A percentile compares a stretch with the other conserved stretches of the same genome.
Evolutionary conservation across 35 echinoderm and acorn worm genomes (phyloP).

Genomic region (Apostichopus japonicus): DNA sequence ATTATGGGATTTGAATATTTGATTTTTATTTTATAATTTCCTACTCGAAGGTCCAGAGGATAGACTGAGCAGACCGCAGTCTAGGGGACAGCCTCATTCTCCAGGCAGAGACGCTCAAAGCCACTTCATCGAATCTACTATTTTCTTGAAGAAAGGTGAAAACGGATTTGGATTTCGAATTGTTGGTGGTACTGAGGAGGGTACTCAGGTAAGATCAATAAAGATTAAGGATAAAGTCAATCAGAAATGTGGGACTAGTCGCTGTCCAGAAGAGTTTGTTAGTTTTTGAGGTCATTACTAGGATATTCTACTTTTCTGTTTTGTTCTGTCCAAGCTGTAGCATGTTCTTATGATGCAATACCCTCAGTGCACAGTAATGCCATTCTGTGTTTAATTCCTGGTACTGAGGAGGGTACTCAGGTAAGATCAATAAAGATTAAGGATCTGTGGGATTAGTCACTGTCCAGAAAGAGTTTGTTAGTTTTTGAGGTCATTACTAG

Average conservation of each 20-base stretch:
- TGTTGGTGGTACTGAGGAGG: constrained; percentile 90
- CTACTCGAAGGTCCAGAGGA: constrained; percentile 48
- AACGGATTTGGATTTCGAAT: constrained; percentile 96
- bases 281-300: too few relatives aligned
- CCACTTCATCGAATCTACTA: constrained; percentile 85
- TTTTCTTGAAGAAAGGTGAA: constrained; percentile 92
- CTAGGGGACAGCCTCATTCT: constrained; percentile 48
- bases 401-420: constrained; percentile 91
- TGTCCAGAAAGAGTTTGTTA: too few relatives aligned
- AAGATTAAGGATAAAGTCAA: neutral
- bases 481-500: too few relatives aligned
- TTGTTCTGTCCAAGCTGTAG: too few relatives aligned
- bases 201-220: constrained; percentile 76
- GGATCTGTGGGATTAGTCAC: too few relatives aligned
- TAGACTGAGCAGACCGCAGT: constrained; percentile 63
- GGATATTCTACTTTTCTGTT: too few relatives aligned
- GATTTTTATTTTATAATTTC: neutral
- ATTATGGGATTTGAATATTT: neutral
- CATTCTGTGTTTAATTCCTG: neutral
- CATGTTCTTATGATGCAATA: too few relatives aligned
- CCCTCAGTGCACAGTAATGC: too few relatives aligned
- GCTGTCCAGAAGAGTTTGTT: too few relatives aligned
- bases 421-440: constrained; percentile 34
- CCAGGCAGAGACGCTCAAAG: constrained; percentile 50
- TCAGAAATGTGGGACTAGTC: too few relatives aligned